Evolutionary conservation across 2,888 invertebrate genomes (phyloP).

Genomic region (Horisme vitalbata): DNA sequence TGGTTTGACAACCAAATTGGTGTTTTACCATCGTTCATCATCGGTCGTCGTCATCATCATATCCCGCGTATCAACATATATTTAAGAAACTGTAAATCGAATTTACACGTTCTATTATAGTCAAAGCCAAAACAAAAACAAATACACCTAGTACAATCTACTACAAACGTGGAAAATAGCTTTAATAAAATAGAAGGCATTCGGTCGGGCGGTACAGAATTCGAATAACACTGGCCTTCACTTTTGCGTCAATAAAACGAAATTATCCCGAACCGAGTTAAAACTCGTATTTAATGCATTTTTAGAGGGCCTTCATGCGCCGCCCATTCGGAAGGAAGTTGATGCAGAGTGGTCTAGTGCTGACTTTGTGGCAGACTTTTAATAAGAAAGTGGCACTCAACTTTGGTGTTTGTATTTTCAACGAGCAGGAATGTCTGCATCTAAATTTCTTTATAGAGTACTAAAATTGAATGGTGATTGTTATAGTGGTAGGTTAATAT

Average conservation of each 20-base stretch:
- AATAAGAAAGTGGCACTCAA: neutral
- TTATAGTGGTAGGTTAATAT: too few relatives aligned
- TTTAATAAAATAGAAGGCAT: constrained; percentile 21
- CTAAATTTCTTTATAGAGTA: too few relatives aligned
- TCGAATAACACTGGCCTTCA: constrained; percentile 23
- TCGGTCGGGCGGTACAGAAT: constrained; percentile 13
- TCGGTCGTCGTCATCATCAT: too few relatives aligned
- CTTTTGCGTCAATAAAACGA: constrained; percentile 32
- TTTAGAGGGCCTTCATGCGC: constrained; percentile 35
- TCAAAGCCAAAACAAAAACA: neutral
- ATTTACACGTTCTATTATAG: too few relatives aligned
- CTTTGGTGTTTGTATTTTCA: neutral
- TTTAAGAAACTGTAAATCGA: too few relatives aligned
- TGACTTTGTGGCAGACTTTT: too few relatives aligned
- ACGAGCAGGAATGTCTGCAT: neutral
- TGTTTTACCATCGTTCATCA: too few relatives aligned
- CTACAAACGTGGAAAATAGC: too few relatives aligned
- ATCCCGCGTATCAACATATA: too few relatives aligned
- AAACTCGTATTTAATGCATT: constrained; percentile 42
- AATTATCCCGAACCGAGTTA: constrained; percentile 35
- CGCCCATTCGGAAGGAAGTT: constrained; percentile 14
- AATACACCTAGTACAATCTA: too few relatives aligned
- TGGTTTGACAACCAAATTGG: too few relatives aligned
- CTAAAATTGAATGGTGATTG: too few relatives aligned
- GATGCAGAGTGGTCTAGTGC: neutral